A percentile compares a stretch with the other conserved stretches of the same genome.
Evolutionary conservation across 1,140 invertebrate species (phyloP).

Genomic region (Gryllus bimaculatus): DNA sequence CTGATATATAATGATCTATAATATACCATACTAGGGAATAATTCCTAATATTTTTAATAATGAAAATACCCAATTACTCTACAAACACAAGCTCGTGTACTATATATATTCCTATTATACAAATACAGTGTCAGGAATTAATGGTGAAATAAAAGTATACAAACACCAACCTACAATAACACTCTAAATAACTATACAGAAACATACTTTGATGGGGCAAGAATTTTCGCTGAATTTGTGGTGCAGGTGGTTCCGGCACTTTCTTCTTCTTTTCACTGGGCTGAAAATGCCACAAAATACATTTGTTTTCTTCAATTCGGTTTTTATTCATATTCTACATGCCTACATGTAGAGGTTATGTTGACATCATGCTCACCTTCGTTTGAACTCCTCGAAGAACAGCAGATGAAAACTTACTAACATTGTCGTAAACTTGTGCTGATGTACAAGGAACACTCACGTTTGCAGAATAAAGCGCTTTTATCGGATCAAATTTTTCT

Average conservation of each 20-base stretch:
- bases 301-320: neutral
- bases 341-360: neutral
- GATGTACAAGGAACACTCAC: constrained; percentile 16
- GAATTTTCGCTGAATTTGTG: neutral
- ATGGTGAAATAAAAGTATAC: too few relatives aligned
- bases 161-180: too few relatives aligned
- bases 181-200: too few relatives aligned
- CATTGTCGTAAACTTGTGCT: constrained; percentile 20
- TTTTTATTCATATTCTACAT: neutral
- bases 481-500: constrained; percentile 13
- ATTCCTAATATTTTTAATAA: too few relatives aligned
- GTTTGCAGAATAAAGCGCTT: constrained; percentile 18
- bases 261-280: neutral
- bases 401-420: constrained; percentile 10
- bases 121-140: too few relatives aligned
- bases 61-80: too few relatives aligned
- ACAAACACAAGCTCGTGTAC: too few relatives aligned
- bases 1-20: too few relatives aligned
- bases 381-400: neutral
- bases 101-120: too few relatives aligned
- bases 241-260: neutral
- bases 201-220: neutral
- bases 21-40: too few relatives aligned
- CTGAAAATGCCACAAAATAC: neutral
- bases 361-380: neutral